These are phyloP conservation scores for Siderastrea siderea DNA, from an alignment of 92 coral and sea anemone genomes.

Conservation along the genomic window DNA sequence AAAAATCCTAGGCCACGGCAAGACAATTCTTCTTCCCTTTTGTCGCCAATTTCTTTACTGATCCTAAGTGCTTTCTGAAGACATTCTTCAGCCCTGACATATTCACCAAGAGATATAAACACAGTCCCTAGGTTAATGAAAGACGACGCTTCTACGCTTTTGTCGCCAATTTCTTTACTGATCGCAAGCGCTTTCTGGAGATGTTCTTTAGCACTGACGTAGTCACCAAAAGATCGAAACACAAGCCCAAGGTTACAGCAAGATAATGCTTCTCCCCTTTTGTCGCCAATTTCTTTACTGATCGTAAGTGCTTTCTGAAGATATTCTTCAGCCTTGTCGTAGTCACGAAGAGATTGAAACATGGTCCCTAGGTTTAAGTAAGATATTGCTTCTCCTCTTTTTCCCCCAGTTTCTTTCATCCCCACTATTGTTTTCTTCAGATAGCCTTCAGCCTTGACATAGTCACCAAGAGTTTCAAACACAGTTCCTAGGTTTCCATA, in stretches of 20 bases:
- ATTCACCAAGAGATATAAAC: neutral
- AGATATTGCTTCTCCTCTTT: neutral
- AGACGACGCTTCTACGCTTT: neutral
- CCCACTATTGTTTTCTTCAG: neutral
- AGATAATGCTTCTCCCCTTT: too few relatives aligned
- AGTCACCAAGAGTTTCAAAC: neutral
- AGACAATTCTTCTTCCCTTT: neutral
- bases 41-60: neutral
- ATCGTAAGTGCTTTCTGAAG: neutral
- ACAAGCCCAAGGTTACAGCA: too few relatives aligned
- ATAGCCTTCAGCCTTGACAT: neutral
- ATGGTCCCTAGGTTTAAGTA: neutral
- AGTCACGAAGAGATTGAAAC: neutral
- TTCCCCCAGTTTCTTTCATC: neutral
- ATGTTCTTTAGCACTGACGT: neutral
- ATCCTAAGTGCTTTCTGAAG: neutral
- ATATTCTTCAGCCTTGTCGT: neutral
- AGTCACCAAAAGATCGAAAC: neutral
- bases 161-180: neutral
- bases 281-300: neutral
- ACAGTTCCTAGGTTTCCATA: constrained; percentile 9
- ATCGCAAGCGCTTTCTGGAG: neutral
- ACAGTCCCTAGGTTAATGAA: neutral
- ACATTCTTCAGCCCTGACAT: neutral
- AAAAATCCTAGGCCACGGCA: neutral